These are phyloP conservation scores for Ramphastos sulfuratus DNA, from an alignment of 2,113 vertebrate species.

Conservation along the genomic window DNA sequence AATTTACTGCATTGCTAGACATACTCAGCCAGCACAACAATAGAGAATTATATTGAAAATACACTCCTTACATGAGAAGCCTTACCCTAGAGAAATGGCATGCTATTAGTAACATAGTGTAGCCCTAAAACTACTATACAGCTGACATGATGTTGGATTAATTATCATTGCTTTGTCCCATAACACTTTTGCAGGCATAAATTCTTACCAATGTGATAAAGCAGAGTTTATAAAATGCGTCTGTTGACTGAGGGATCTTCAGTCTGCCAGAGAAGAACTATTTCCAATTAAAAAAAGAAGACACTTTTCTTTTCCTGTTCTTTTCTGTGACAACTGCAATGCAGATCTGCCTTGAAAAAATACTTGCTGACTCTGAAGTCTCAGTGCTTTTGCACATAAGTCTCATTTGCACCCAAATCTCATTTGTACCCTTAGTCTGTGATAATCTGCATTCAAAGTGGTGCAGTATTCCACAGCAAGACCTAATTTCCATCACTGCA, in stretches of 20 bases:
- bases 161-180: neutral
- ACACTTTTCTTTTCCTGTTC: neutral
- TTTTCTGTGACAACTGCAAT: slow-evolving; percentile 21
- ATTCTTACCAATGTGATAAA: neutral
- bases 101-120: neutral
- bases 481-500: neutral
- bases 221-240: neutral
- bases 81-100: neutral
- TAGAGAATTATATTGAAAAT: neutral
- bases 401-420: neutral
- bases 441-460: neutral
- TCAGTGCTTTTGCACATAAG: neutral
- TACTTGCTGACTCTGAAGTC: neutral
- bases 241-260: neutral
- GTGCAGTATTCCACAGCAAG: neutral
- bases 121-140: neutral
- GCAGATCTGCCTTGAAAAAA: slow-evolving; percentile 46
- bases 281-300: neutral
- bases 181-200: neutral
- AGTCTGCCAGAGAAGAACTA: neutral
- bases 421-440: neutral
- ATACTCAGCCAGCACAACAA: neutral
- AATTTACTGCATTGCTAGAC: neutral
- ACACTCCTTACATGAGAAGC: neutral
- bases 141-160: slow-evolving; percentile 18